Percentiles rank a stretch among this genome's conserved stretches.
These are phyloP conservation scores for Thamnaconus septentrionalis DNA, from an alignment of 2,113 vertebrate species.

Conservation along the genomic window DNA sequence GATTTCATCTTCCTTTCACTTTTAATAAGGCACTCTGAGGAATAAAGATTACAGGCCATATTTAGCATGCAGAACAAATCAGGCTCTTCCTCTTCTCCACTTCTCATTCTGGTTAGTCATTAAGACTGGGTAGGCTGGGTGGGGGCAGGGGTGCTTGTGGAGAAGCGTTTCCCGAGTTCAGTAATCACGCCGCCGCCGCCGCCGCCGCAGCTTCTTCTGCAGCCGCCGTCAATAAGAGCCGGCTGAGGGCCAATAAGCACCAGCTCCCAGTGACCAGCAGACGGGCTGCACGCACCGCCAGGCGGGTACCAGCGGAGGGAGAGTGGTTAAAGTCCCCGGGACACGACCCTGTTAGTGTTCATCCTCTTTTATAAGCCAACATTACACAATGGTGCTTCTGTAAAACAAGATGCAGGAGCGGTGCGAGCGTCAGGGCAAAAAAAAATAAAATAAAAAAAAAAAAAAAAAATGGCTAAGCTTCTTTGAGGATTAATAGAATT, in stretches of 20 bases:
- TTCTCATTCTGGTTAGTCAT: slow-evolving; percentile 79
- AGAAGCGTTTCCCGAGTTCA: slow-evolving; percentile 68
- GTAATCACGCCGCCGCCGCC: slow-evolving; percentile 38
- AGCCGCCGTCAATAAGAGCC: slow-evolving; percentile 70
- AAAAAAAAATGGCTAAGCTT: slow-evolving; percentile 60
- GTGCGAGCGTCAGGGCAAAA: slow-evolving; percentile 65
- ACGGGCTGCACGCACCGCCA: slow-evolving; percentile 32
- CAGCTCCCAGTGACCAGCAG: slow-evolving; percentile 43
- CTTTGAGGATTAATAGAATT: slow-evolving; percentile 77
- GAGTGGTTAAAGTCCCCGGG: slow-evolving; percentile 37
- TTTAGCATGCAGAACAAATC: slow-evolving; percentile 80
- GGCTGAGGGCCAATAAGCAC: slow-evolving; percentile 41
- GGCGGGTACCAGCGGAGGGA: slow-evolving; percentile 10
- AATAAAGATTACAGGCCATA: slow-evolving; percentile 72
- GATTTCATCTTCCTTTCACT: slow-evolving; percentile 77
- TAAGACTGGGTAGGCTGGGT: slow-evolving; percentile 56
- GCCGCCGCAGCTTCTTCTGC: slow-evolving; percentile 37
- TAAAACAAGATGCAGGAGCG: slow-evolving; percentile 69
- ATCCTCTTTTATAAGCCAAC: slow-evolving; percentile 58
- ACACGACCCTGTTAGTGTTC: slow-evolving; percentile 56
- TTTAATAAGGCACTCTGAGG: slow-evolving; percentile 75
- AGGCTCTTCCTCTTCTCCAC: slow-evolving; percentile 72
- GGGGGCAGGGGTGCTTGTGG: slow-evolving; percentile 16
- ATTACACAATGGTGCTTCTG: slow-evolving; percentile 67
- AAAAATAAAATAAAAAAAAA: slow-evolving; percentile 1